Evolutionary conservation across 2,113 vertebrate species (phyloP).

Genomic region (Elachura formosa): DNA sequence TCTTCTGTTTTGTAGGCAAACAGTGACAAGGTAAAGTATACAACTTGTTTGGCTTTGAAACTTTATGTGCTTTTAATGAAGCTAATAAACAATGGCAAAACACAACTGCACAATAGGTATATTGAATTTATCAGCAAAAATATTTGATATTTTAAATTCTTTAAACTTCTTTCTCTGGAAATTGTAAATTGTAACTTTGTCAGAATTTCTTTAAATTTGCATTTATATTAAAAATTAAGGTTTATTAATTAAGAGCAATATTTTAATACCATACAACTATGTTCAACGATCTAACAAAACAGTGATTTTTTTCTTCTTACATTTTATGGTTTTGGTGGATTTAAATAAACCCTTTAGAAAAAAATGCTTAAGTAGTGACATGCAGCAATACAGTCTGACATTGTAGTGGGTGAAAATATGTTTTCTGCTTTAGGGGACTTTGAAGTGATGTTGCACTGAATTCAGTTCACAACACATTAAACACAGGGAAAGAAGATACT

Average conservation of each 20-base stretch:
- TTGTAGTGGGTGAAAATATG: neutral
- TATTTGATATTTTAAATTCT: neutral
- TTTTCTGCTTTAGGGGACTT: neutral
- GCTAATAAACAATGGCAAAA: neutral
- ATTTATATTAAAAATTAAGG: neutral
- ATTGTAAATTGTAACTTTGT: accelerated
- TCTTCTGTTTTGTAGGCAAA: neutral
- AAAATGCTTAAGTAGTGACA: neutral
- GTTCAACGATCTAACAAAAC: neutral
- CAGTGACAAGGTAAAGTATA: neutral
- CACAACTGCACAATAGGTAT: accelerated
- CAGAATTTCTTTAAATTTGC: neutral
- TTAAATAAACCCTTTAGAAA: neutral
- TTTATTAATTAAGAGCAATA: neutral
- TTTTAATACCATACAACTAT: neutral
- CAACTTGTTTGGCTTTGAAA: neutral
- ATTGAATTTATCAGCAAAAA: neutral
- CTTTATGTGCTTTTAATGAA: neutral
- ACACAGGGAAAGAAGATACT: neutral
- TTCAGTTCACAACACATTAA: neutral
- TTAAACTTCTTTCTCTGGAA: neutral
- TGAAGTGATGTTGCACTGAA: neutral
- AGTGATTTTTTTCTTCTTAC: accelerated
- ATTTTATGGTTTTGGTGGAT: neutral
- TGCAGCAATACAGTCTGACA: neutral